A percentile compares a stretch with the other conserved stretches of the same genome.
phyloP scores from a whole-genome alignment of 2,888 invertebrate genomes.

The Pandemis corylana region DNA sequence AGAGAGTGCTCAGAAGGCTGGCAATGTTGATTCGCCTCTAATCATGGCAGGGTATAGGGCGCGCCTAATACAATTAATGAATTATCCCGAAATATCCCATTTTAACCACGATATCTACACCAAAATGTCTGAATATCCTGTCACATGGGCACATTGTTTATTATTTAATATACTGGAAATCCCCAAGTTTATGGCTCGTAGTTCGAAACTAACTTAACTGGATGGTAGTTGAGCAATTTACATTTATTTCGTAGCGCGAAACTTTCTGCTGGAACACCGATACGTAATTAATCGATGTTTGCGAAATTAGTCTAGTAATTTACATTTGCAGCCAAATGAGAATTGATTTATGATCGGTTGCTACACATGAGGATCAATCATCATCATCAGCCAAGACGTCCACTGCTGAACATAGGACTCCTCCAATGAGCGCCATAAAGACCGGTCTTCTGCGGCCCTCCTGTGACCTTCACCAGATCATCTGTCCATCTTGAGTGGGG shows the following conservation, averaged over 20 bases:
- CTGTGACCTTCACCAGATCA: no score
- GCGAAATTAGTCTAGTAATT: constrained; percentile 20
- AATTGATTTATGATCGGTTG: background rate
- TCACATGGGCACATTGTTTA: constrained; percentile 53
- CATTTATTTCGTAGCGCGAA: constrained; percentile 54
- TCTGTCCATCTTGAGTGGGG: no score
- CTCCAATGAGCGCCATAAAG: no score
- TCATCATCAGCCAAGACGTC: no score
- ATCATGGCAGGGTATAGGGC: no score
- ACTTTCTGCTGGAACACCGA: constrained; percentile 3
- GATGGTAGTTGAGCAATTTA: constrained; percentile 59
- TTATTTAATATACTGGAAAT: constrained; percentile 66
- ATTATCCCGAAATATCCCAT: background rate
- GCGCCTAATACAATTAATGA: background rate
- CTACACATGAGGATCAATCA: no score
- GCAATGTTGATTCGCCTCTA: no score
- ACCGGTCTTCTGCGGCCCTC: no score
- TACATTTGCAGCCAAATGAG: background rate
- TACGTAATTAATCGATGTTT: constrained; percentile 20
- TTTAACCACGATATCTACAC: constrained; percentile 10
- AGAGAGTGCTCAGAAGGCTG: no score
- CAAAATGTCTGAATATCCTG: constrained; percentile 10
- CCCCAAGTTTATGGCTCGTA: constrained; percentile 59
- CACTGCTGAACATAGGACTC: no score
- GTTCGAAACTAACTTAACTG: constrained; percentile 60